These are phyloP conservation scores for Apis laboriosa DNA, from an alignment of 1,140 invertebrate species.

Conservation along the genomic window DNA sequence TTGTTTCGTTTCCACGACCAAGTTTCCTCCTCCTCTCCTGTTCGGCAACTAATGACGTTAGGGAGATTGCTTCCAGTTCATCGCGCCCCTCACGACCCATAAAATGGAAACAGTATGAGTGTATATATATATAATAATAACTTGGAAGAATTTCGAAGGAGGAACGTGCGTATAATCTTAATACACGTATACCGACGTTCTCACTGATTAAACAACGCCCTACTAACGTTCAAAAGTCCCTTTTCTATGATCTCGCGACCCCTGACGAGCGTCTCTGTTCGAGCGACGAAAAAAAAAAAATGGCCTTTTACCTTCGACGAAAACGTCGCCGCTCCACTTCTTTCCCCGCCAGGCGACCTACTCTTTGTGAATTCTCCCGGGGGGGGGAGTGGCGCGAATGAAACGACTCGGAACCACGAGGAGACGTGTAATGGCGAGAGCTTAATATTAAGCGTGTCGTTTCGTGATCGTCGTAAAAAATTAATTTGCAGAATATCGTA, in stretches of 20 bases:
- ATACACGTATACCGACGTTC: not conserved
- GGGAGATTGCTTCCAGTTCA: constrained; percentile 22
- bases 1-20: constrained; percentile 27
- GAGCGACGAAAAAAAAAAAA: too few species aligned
- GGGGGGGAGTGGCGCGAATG: not conserved
- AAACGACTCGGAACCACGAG: not conserved
- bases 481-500: too few species aligned
- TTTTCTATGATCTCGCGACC: too few species aligned
- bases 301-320: not conserved
- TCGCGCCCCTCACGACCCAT: not conserved
- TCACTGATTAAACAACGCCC: constrained; percentile 30
- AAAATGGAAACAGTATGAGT: not conserved
- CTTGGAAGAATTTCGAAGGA: too few species aligned
- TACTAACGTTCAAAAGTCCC: constrained; percentile 14
- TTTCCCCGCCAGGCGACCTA: not conserved
- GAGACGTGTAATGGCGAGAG: not conserved
- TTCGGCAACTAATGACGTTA: constrained; percentile 24
- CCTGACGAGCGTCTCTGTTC: not conserved
- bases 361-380: constrained; percentile 1
- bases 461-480: too few species aligned
- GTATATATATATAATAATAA: too few species aligned
- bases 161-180: too few species aligned
- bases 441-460: not conserved
- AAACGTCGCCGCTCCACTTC: not conserved
- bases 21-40: constrained; percentile 1